These are phyloP conservation scores for Hetaerina titia DNA, from an alignment of 2,888 invertebrate species.

Conservation along the genomic window DNA sequence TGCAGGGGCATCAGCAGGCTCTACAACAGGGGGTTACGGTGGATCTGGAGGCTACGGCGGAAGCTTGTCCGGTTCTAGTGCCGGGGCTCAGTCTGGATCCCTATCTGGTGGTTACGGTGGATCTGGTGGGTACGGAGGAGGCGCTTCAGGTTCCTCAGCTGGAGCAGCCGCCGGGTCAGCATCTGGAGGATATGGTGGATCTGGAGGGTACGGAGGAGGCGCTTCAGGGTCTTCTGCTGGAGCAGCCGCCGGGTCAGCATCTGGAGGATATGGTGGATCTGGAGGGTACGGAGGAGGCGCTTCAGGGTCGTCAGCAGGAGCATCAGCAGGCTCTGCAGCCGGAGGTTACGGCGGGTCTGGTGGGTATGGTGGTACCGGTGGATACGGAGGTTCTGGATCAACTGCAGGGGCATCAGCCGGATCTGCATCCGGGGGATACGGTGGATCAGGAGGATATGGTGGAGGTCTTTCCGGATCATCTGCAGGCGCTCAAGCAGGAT, in stretches of 20 bases:
- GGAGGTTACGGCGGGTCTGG: conserved; percentile 25
- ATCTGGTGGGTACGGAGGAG: background rate
- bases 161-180: conserved; percentile 11
- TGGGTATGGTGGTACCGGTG: background rate
- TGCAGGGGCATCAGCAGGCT: background rate
- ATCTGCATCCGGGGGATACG: background rate
- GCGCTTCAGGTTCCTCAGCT: background rate
- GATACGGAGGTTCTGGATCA: conserved; percentile 23
- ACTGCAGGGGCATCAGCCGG: background rate
- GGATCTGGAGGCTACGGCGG: conserved; percentile 32
- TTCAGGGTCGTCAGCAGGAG: conserved; percentile 26
- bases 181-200: background rate
- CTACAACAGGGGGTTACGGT: background rate
- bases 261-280: background rate
- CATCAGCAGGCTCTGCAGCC: background rate
- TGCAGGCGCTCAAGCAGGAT: conserved; percentile 2
- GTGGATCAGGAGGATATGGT: background rate
- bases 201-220: background rate
- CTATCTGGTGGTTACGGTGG: background rate
- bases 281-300: conserved; percentile 32
- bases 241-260: background rate
- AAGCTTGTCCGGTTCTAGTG: background rate
- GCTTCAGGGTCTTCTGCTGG: background rate
- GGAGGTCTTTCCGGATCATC: background rate
- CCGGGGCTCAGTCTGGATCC: background rate